Evolutionary conservation across 1,140 invertebrate genomes (phyloP), one percentile per base, ranked within the genome.

Genomic region (Colletes gigas): DNA sequence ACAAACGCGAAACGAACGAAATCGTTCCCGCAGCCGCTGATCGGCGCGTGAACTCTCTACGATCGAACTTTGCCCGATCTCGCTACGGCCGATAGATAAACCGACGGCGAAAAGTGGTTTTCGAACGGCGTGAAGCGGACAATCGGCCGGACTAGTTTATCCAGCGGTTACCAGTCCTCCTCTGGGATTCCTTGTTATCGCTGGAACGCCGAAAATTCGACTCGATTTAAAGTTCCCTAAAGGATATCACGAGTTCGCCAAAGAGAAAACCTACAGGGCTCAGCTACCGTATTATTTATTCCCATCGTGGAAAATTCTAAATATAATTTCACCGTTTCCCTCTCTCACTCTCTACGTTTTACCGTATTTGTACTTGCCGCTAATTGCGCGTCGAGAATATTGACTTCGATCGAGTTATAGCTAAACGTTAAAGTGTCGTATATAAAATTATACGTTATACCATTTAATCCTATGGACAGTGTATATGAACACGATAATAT

Each of bases 1-100:
- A 82, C 75, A 81, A 80, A 87, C 86, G 79, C 81, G 67, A 67
- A 67, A 30, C 73, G 73, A 76, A 73, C 70, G 54, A 62, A 75
- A 19, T 14, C 62, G 39, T 14, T 41, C 30, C 30, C 30, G 30
- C 30, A 1, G 30, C 30, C 30, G 30, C 4, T 15, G 30, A 47
- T 47, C 63, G 17, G 2, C 41, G 41, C 63, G 10, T 47, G 9
- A 67, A 67, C 44, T 50, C 44, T 19, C 44, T 47, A 44, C 65
- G 65, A 67, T 67, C 65, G 17, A 50, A 21, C 65, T 50, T 21
- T 12, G 44, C 10, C 44, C 19, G 9, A 67, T 50, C 19, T 50
- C 8, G 44, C 57, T 21, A 8, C 19, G n/a, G n/a, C n/a, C 17
- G 30, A 17, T 4, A 17, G 14, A 9, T 15, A 15, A 10, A n/a